Evolutionary conservation across 2,888 invertebrate genomes (phyloP), one percentile per base, ranked within the genome.

Genomic region (Phyllotreta cruciferae): DNA sequence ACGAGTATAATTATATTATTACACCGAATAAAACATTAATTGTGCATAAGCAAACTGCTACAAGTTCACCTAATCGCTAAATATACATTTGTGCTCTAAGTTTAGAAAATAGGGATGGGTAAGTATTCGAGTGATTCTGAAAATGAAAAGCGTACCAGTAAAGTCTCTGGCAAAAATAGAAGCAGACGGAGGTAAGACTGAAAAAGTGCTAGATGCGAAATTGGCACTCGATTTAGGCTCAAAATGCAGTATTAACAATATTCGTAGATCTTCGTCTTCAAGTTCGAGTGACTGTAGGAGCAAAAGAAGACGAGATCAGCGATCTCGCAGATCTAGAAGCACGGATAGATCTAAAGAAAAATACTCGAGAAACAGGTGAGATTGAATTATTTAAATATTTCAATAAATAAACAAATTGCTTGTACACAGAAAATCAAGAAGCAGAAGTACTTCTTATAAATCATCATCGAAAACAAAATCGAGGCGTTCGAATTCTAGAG

Each of bases 81-180:
- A n/a, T n/a, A n/a, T n/a, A 24, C 24, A 24, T 24, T 24, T 24
- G 24, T 24, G 24, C 24, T 24, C 24, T 24, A 24, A 53, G 8
- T 9, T 10, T 57, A 47, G 38, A 34, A 36, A 11, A 24, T 54
- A 52, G 38, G n/a, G 44, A 82, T 82, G 82, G 81, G 81, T 76
- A 81, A 80, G 75, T 81, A 81, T 77, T 82, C 81, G 45, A 81
- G 80, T 70, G 81, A 79, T 73, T 81, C 81, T 58, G 81, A 81
- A 70, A 74, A 72, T 71, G 81, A 80, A 68, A 79, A 75, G 64
- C 74, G 76, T 55, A 72, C 75, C 66, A 75, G 73, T 73, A 81
- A 78, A 75, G 75, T 75, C 60, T 73, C 75, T 49, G 74, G 75
- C 73, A 80, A 78, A 74, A 77, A 73, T 74, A 78, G 74, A 72